These are phyloP conservation scores for Drosophila tripunctata DNA, from an alignment of 2,888 invertebrate species.

Conservation along the genomic window DNA sequence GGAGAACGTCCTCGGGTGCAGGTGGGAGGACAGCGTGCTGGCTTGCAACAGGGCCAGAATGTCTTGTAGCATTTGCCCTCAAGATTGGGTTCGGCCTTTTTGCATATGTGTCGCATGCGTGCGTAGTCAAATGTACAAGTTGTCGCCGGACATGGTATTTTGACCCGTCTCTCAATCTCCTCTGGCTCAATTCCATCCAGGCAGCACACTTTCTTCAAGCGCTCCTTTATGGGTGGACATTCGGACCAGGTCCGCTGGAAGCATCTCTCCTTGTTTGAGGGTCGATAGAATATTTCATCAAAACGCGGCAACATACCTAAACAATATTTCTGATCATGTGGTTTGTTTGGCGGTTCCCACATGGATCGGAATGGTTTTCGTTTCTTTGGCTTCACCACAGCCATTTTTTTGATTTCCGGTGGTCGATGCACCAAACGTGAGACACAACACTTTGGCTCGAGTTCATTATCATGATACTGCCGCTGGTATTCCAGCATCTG, in stretches of 20 bases:
- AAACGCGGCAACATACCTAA: constrained; percentile 50
- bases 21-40: constrained; percentile 14
- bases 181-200: constrained; percentile 45
- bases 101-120: constrained; percentile 34
- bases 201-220: constrained; percentile 57
- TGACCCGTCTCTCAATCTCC: constrained; percentile 45
- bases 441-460: constrained; percentile 41
- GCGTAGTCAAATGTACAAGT: constrained; percentile 38
- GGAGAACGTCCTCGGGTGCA: constrained; percentile 7
- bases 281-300: constrained; percentile 51
- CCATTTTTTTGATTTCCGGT: constrained; percentile 2
- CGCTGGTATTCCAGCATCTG: constrained; percentile 17
- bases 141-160: neutral
- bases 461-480: neutral
- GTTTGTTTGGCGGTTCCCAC: constrained; percentile 41
- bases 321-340: constrained; percentile 30
- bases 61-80: constrained; percentile 22
- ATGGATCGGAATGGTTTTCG: constrained; percentile 49
- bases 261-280: constrained; percentile 39
- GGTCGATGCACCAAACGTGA: neutral
- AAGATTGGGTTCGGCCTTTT: neutral
- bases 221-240: constrained; percentile 49
- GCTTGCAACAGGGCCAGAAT: constrained; percentile 56
- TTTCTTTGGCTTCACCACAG: neutral
- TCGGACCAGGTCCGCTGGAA: constrained; percentile 75